phyloP scores from a whole-genome alignment of 2,113 vertebrate genomes.

The Siniperca chuatsi region DNA sequence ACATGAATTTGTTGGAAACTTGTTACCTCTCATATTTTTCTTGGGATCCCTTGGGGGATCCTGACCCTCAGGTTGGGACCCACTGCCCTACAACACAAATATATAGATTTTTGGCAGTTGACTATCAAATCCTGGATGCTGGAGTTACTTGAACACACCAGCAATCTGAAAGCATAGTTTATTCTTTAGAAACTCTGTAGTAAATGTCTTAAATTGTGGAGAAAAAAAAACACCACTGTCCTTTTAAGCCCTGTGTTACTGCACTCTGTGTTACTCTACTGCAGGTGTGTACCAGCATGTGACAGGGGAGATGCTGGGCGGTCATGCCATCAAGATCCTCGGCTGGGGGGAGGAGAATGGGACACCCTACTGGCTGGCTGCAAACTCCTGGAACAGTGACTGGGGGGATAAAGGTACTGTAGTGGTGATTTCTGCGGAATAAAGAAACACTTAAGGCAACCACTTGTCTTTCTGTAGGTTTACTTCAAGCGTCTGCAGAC shows the following conservation, averaged over 20 bases:
- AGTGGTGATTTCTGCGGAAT: too few species aligned
- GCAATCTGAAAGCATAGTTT: neutral
- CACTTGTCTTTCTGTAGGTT: too few species aligned
- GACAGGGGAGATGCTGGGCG: slow-evolving; percentile 87
- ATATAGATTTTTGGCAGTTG: neutral
- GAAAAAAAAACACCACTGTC: neutral
- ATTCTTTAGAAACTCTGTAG: neutral
- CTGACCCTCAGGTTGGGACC: neutral
- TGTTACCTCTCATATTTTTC: neutral
- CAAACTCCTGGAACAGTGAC: slow-evolving; percentile 96
- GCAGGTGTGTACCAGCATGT: slow-evolving; percentile 93
- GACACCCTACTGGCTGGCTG: slow-evolving; percentile 92
- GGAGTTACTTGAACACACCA: neutral
- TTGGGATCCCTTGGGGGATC: too few species aligned
- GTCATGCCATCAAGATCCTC: slow-evolving; percentile 92
- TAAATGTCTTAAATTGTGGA: neutral
- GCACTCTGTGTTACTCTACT: slow-evolving; percentile 41
- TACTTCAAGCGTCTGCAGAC: too few species aligned
- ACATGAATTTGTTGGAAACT: neutral
- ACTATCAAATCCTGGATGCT: neutral
- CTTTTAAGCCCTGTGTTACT: neutral
- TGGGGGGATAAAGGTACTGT: slow-evolving; percentile 92
- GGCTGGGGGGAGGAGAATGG: slow-evolving; percentile 91
- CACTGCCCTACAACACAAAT: neutral
- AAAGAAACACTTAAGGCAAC: too few species aligned